Percentiles rank a stretch among this genome's conserved stretches.
These are phyloP conservation scores for Agrotis puta DNA, from an alignment of 2,888 invertebrate genomes.

Conservation along the genomic window DNA sequence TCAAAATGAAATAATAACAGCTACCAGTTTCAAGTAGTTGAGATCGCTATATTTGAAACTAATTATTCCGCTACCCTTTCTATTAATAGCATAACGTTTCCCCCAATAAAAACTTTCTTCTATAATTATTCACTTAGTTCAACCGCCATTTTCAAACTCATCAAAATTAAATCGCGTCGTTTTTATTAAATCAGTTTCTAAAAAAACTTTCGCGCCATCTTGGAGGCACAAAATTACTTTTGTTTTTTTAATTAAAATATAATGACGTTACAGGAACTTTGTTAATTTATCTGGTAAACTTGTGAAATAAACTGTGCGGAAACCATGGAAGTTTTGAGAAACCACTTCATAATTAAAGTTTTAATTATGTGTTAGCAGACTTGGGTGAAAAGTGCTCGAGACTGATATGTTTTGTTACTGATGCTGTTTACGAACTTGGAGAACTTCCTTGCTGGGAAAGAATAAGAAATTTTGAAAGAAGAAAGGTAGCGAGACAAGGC, in stretches of 20 bases:
- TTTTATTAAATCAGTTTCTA: constrained; percentile 1
- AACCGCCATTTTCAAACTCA: background rate
- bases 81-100: background rate
- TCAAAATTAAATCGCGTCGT: background rate
- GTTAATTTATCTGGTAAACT: constrained; percentile 58
- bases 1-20: constrained; percentile 3
- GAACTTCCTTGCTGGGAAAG: background rate
- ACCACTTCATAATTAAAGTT: constrained; percentile 53
- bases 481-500: background rate
- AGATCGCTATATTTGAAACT: background rate
- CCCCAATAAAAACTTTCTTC: constrained; percentile 6
- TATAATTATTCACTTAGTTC: constrained; percentile 2
- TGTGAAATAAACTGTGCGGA: constrained; percentile 39
- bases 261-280: constrained; percentile 53
- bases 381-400: background rate
- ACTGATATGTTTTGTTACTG: constrained; percentile 8
- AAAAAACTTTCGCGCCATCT: constrained; percentile 29
- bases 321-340: constrained; percentile 37
- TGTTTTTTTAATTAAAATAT: constrained; percentile 55
- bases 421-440: background rate
- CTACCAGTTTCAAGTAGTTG: too few relatives aligned
- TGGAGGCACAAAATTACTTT: constrained; percentile 38
- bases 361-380: constrained; percentile 48
- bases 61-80: background rate
- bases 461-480: background rate